These are phyloP conservation scores for Hirtodrosophila cameraria DNA, from an alignment of 2,888 invertebrate genomes.

Conservation along the genomic window DNA sequence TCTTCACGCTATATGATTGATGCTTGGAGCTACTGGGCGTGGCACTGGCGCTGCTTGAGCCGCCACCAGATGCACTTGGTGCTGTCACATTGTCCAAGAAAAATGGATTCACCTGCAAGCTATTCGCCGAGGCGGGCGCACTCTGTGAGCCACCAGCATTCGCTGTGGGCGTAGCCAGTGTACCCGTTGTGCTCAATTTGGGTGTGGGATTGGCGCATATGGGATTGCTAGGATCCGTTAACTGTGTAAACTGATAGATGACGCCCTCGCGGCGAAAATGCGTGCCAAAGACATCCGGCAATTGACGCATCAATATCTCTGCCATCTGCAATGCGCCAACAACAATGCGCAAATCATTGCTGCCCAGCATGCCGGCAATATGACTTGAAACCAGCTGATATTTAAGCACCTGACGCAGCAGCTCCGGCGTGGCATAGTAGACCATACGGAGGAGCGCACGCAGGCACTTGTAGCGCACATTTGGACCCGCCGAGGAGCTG, in stretches of 20 bases:
- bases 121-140: conserved; percentile 82
- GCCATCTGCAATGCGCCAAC: conserved; percentile 99
- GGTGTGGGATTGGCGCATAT: conserved; percentile 86
- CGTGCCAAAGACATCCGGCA: conserved; percentile 97
- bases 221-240: conserved; percentile 89
- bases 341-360: conserved; percentile 97
- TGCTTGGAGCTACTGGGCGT: conserved; percentile 81
- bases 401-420: conserved; percentile 90
- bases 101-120: conserved; percentile 81
- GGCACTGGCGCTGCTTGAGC: conserved; percentile 69
- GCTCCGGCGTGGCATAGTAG: conserved; percentile 94
- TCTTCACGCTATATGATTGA: conserved; percentile 82
- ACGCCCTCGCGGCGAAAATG: conserved; percentile 99
- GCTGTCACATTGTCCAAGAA: conserved; percentile 76
- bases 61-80: conserved; percentile 8
- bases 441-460: conserved; percentile 98
- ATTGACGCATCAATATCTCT: conserved; percentile 97
- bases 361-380: conserved; percentile 99
- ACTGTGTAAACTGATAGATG: conserved; percentile 92
- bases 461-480: conserved; percentile 98
- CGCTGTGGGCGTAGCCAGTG: conserved; percentile 53
- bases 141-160: conserved; percentile 79
- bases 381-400: conserved; percentile 95
- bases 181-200: conserved; percentile 82
- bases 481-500: conserved; percentile 98